A percentile compares a stretch with the other conserved stretches of the same genome.
Evolutionary conservation across 92 coral and sea anemone species (phyloP).

Genomic region (Scolanthus callimorphus): DNA sequence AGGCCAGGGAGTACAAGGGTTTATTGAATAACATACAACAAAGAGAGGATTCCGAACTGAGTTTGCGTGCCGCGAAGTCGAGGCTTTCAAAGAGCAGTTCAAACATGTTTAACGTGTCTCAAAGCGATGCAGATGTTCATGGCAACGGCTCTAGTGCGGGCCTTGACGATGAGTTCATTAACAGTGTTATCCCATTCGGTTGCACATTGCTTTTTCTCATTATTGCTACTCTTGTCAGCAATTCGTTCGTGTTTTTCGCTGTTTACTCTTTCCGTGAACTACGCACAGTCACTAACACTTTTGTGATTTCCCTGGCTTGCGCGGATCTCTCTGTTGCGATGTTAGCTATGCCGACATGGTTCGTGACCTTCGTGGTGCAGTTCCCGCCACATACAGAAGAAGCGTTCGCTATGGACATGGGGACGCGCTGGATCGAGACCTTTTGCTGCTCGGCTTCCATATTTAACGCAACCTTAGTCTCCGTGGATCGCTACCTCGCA

Average conservation of each 20-base stretch:
- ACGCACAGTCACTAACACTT: constrained; percentile 79
- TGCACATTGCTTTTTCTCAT: constrained; percentile 50
- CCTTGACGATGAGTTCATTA: constrained; percentile 1
- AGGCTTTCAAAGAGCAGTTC: no score
- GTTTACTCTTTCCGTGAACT: constrained; percentile 78
- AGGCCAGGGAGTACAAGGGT: no score
- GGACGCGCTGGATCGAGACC: constrained; percentile 68
- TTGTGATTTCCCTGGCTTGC: constrained; percentile 69
- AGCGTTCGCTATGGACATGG: constrained; percentile 28
- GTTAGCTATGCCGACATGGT: constrained; percentile 79
- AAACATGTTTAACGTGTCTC: no score
- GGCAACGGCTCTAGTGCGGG: no score
- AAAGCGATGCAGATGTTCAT: no score
- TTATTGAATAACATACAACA: no score
- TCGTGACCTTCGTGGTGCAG: constrained; percentile 28
- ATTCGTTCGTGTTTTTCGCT: constrained; percentile 70
- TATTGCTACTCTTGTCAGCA: constrained; percentile 58
- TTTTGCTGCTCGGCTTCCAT: constrained; percentile 82
- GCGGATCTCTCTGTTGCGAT: constrained; percentile 80
- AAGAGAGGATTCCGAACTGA: no score
- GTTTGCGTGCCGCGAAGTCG: no score
- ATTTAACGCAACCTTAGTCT: constrained; percentile 68
- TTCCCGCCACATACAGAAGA: constrained; percentile 15
- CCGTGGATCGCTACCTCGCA: constrained; percentile 81
- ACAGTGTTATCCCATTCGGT: constrained; percentile 30